Percentiles rank a stretch among this genome's conserved stretches.
Conservation (phyloP, 1,140 invertebrate genomes). For the Stegodyphus mimosarum region DNA sequence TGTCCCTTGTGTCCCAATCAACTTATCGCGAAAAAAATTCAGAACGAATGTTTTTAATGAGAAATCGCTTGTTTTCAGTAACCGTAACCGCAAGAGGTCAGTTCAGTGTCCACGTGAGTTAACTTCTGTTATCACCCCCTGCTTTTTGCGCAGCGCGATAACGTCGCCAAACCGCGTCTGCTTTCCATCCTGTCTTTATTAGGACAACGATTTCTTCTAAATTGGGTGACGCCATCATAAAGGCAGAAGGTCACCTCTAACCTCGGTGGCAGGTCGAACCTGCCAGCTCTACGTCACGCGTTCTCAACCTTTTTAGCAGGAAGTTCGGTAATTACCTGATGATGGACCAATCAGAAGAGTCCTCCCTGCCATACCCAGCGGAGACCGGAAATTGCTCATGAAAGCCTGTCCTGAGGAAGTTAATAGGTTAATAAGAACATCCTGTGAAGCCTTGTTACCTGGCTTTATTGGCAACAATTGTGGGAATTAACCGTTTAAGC, state of each 20-base stretch:
- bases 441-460: constrained; percentile 47
- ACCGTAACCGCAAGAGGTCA: too few relatives aligned
- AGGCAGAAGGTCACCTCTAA: constrained; percentile 35
- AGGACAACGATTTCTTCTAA: constrained; percentile 14
- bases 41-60: too few relatives aligned
- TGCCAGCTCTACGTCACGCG: constrained; percentile 26
- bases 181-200: not conserved
- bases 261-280: constrained; percentile 36
- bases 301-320: constrained; percentile 45
- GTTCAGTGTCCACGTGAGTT: too few relatives aligned
- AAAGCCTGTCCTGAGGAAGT: constrained; percentile 24
- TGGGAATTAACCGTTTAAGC: constrained; percentile 24
- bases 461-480: constrained; percentile 57
- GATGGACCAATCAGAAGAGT: constrained; percentile 37
- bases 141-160: constrained; percentile 8
- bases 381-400: constrained; percentile 53
- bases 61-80: too few relatives aligned
- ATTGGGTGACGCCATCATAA: constrained; percentile 43
- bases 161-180: constrained; percentile 12
- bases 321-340: constrained; percentile 58
- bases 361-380: not conserved
- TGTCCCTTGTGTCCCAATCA: too few relatives aligned
- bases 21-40: too few relatives aligned
- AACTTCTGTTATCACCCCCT: too few relatives aligned
- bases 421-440: constrained; percentile 59